Conservation (phyloP, 2,888 invertebrate species). For the Elegia similella region DNA sequence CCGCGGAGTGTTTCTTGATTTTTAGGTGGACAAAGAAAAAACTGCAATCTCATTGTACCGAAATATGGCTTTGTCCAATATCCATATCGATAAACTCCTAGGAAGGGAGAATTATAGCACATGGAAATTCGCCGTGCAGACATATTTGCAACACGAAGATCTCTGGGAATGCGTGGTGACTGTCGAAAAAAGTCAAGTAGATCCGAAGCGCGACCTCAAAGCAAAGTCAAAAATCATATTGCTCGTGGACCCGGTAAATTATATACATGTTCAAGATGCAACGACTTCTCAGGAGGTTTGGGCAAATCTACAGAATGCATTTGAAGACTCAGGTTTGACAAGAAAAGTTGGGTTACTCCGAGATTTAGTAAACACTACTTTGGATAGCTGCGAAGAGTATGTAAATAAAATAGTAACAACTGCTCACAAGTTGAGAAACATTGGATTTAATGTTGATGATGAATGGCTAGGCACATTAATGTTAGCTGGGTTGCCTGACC, state of each 20-base stretch:
- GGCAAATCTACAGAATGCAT: slow-evolving; percentile 23
- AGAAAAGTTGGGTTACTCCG: slow-evolving; percentile 18
- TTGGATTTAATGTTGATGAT: not conserved
- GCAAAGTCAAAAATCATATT: not conserved
- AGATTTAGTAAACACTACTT: not conserved
- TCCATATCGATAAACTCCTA: not conserved
- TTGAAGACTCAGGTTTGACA: slow-evolving; percentile 28
- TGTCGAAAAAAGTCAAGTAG: not conserved
- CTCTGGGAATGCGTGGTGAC: not conserved
- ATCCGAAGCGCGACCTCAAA: not conserved
- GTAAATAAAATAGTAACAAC: not conserved
- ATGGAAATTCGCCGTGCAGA: not conserved
- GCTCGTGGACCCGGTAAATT: slow-evolving; percentile 18
- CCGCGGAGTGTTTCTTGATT: not conserved
- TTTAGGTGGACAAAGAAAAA: not conserved
- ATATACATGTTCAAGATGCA: slow-evolving; percentile 26
- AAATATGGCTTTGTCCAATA: not conserved
- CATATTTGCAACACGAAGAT: not conserved
- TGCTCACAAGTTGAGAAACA: not conserved
- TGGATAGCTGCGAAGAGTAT: not conserved
- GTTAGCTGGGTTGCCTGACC: slow-evolving; percentile 16
- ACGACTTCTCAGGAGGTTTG: slow-evolving; percentile 25
- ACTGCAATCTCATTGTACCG: not conserved
- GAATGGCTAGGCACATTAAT: slow-evolving; percentile 16
- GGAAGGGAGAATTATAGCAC: not conserved